Percentiles rank a stretch among this genome's conserved stretches.
Evolutionary conservation across 2,888 invertebrate species (phyloP).

Genomic region (Artemia sp.): DNA sequence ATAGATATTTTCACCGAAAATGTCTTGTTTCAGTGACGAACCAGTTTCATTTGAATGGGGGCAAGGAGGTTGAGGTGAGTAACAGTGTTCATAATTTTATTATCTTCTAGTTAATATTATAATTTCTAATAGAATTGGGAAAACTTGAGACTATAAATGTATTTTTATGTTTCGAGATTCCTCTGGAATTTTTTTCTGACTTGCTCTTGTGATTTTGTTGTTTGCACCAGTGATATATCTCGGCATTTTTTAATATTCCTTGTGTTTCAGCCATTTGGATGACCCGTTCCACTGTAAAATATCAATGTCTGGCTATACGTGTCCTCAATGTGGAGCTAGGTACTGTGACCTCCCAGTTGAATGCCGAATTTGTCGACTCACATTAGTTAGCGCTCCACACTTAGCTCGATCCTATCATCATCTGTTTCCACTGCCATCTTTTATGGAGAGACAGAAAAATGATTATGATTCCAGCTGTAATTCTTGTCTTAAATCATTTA

Average conservation of each 20-base stretch:
- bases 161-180: background rate
- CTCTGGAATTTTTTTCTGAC: background rate
- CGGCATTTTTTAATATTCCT: background rate
- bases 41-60: too few relatives aligned
- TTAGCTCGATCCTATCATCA: conserved; percentile 94
- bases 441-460: conserved; percentile 46
- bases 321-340: conserved; percentile 91
- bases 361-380: conserved; percentile 85
- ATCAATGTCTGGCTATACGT: conserved; percentile 47
- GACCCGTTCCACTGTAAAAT: conserved; percentile 19
- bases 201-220: background rate
- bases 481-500: conserved; percentile 53
- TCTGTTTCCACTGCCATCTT: conserved; percentile 77
- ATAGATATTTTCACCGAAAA: too few relatives aligned
- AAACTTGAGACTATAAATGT: background rate
- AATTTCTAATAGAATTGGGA: too few relatives aligned
- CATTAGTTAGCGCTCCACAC: conserved; percentile 92
- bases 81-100: too few relatives aligned
- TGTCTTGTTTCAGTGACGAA: too few relatives aligned
- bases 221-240: background rate
- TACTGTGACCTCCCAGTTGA: conserved; percentile 96
- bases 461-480: conserved; percentile 46
- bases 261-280: conserved; percentile 18
- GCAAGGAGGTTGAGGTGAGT: too few relatives aligned
- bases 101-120: too few relatives aligned